A percentile compares a stretch with the other conserved stretches of the same genome.
These are phyloP conservation scores for Temnothorax ravouxi DNA, from an alignment of 2,888 invertebrate species.

Conservation along the genomic window DNA sequence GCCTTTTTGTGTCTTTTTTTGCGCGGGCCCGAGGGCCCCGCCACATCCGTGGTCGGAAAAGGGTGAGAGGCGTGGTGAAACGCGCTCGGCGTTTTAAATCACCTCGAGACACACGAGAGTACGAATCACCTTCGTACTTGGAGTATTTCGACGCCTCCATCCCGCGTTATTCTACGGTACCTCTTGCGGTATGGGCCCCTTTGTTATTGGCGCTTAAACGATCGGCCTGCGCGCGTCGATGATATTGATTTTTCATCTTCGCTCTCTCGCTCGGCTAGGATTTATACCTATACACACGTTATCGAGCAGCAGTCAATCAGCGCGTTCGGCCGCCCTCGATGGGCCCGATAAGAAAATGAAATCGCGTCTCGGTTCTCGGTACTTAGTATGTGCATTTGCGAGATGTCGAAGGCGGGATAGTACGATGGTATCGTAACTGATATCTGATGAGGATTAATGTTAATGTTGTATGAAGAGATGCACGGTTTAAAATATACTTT, in stretches of 20 bases:
- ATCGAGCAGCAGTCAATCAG: slow-evolving; percentile 1
- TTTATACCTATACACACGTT: slow-evolving; percentile 28
- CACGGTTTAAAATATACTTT: neutral
- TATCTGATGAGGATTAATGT: slow-evolving; percentile 28
- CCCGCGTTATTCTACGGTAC: slow-evolving; percentile 27
- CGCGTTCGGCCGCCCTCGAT: slow-evolving; percentile 17
- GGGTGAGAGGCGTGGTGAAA: slow-evolving; percentile 80
- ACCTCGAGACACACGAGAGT: slow-evolving; percentile 78
- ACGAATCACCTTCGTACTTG: slow-evolving; percentile 70
- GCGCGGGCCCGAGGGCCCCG: slow-evolving; percentile 66
- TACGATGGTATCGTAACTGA: slow-evolving; percentile 28
- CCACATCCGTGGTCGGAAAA: slow-evolving; percentile 60
- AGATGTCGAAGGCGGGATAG: slow-evolving; percentile 23
- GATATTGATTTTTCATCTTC: slow-evolving; percentile 53
- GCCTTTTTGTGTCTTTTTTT: slow-evolving; percentile 66
- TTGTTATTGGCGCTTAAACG: slow-evolving; percentile 5
- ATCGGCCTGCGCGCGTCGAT: slow-evolving; percentile 8
- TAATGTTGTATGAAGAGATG: slow-evolving; percentile 29
- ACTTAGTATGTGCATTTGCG: slow-evolving; percentile 37
- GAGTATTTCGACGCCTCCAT: slow-evolving; percentile 41
- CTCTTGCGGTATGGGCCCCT: neutral
- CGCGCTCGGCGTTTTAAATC: slow-evolving; percentile 84
- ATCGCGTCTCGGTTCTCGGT: slow-evolving; percentile 38
- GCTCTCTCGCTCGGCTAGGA: slow-evolving; percentile 19
- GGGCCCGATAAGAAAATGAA: slow-evolving; percentile 44